Evolutionary conservation across 2,113 vertebrate species (phyloP).

Genomic region (Gavialis gangeticus): DNA sequence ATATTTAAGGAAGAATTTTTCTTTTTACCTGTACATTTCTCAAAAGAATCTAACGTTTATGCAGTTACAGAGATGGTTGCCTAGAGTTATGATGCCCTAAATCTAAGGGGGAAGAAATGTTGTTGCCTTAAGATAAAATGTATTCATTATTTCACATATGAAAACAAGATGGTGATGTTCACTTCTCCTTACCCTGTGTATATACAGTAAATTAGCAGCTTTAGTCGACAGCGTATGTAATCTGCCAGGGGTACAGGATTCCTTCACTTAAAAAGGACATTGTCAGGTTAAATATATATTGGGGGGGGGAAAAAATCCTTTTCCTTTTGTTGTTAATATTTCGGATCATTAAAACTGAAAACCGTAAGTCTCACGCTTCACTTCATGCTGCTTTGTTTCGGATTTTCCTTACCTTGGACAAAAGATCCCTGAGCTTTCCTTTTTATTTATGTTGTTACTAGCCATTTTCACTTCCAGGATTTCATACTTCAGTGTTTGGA

Average conservation of each 20-base stretch:
- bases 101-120: background rate
- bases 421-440: rapidly evolving
- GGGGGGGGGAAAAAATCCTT: background rate
- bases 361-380: background rate
- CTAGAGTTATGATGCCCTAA: rapidly evolving
- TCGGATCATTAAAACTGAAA: background rate
- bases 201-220: rapidly evolving
- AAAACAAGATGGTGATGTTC: background rate
- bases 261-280: rapidly evolving
- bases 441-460: background rate
- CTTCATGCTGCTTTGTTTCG: background rate
- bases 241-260: rapidly evolving
- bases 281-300: background rate
- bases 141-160: background rate
- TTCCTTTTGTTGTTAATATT: rapidly evolving
- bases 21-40: background rate
- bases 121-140: no score
- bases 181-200: background rate
- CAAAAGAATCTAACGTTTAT: background rate
- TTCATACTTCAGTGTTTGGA: rapidly evolving
- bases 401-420: background rate
- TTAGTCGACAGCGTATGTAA: background rate
- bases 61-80: background rate
- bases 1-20: background rate
- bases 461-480: rapidly evolving